These are phyloP conservation scores for Sinelater perroti DNA, from an alignment of 2,888 invertebrate genomes.

Conservation along the genomic window DNA sequence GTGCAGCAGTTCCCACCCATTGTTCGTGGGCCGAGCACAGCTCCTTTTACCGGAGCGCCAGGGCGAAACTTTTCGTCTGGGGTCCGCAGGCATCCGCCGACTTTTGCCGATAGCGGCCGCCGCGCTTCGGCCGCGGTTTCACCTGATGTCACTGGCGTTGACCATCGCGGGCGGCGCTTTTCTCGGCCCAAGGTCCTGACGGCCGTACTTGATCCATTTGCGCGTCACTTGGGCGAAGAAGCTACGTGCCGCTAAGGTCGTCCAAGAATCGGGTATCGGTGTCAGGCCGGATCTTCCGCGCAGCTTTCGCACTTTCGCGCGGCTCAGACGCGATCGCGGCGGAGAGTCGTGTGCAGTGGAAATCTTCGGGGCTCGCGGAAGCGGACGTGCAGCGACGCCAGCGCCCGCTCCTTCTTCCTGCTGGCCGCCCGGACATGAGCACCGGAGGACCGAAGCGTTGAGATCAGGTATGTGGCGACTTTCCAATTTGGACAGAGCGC, in stretches of 20 bases:
- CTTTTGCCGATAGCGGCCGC: slow-evolving; percentile 43
- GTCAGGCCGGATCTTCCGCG: too few species aligned
- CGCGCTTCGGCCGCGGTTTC: slow-evolving; percentile 37
- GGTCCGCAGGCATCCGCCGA: slow-evolving; percentile 32
- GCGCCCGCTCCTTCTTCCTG: too few species aligned
- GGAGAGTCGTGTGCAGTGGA: too few species aligned
- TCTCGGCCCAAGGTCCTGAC: slow-evolving; percentile 42
- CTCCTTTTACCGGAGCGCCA: slow-evolving; percentile 19
- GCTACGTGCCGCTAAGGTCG: neutral
- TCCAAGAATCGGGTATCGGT: too few species aligned
- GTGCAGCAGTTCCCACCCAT: slow-evolving; percentile 14
- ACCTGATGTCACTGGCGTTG: slow-evolving; percentile 23
- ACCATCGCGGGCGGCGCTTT: slow-evolving; percentile 28
- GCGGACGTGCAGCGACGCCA: too few species aligned
- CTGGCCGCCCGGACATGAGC: slow-evolving; percentile 23
- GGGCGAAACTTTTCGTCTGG: slow-evolving; percentile 4
- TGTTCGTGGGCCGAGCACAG: slow-evolving; percentile 1
- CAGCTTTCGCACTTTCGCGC: too few species aligned
- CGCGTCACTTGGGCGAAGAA: too few species aligned
- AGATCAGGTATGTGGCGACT: slow-evolving; percentile 18
- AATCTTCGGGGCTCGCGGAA: too few species aligned
- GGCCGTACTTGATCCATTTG: slow-evolving; percentile 46
- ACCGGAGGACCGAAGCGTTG: slow-evolving; percentile 19
- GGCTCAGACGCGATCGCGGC: too few species aligned
- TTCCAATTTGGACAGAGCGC: slow-evolving; percentile 14